Base-by-base conservation (phyloP, 2,888 invertebrate genomes). In the Adelognathus sp. region DNA sequence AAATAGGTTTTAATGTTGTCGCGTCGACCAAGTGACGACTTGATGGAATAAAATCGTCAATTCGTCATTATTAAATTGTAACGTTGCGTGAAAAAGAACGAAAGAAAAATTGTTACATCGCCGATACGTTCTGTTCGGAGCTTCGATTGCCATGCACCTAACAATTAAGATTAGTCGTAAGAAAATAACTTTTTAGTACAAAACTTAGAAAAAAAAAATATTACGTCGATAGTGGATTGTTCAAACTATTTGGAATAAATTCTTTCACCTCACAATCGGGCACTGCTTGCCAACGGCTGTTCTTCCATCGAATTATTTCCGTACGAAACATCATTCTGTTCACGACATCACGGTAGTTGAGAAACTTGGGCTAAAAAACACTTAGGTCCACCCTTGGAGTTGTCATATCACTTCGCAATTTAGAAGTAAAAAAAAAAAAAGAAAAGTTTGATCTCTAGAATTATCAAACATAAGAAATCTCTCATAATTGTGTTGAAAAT, bases 261-360 rank as follows among this genome's bases (percentile, higher is more conserved):
- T 71, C 75, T 71, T 67, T 75, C 21, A 39, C 75, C 67, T 33
- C 39, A 79, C 54, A 50, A 54, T 56, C 24, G 61, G 71, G 75
- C 75, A 63, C 7, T 60, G 33, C 52, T 54, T 54, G 63, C 36
- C 61, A 72, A 54, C 31, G 31, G 52, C 41, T 52, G 67, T 61
- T 56, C 54, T 33, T 66, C 52, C 60, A 66, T 61, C 69, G 56
- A 79, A 79, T 78, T 83, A 83, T 83, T 88, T 90, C 90, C 69
- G 66, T 88, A 44, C 86, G 50, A 89, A 92, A 92, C 92, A 87
- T 89, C 92, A 86, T 87, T 92, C 33, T 74, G n/a, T n/a, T n/a
- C n/a, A n/a, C n/a, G n/a, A 36, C 61, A 50, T 64, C 11, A 46
- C 16, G 21, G 61, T 63, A 77, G 73, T 63, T 63, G 39, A 56